These are phyloP conservation scores for Astreopora myriophthalma DNA, from an alignment of 64 coral and sea anemone species.

Conservation along the genomic window DNA sequence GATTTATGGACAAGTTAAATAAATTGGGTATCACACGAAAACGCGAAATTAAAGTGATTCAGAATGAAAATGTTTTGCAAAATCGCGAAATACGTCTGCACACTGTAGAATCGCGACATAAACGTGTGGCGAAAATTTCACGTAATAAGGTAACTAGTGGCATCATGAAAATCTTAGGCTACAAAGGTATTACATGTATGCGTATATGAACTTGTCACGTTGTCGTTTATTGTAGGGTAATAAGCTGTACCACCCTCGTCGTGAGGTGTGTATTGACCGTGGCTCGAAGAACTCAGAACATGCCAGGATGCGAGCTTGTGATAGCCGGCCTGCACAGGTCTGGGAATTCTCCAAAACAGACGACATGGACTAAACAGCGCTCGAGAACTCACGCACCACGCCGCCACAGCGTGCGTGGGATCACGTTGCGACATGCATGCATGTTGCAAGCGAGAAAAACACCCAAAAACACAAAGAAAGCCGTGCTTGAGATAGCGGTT, in stretches of 20 bases:
- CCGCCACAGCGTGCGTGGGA: background rate
- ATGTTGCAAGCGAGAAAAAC: no score
- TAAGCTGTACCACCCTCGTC: slow-evolving; percentile 58
- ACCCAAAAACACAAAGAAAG: no score
- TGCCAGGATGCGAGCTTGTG: slow-evolving; percentile 35
- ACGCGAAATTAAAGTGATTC: no score
- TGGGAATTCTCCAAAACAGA: slow-evolving; percentile 96
- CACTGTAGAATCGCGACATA: no score
- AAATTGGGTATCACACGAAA: no score
- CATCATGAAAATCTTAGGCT: background rate
- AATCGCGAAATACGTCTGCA: no score
- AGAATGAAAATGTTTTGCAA: no score
- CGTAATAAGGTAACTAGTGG: no score
- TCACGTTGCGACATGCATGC: no score
- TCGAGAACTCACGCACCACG: background rate
- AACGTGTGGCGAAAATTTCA: no score
- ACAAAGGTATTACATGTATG: background rate
- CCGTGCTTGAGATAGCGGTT: no score
- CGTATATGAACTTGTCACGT: background rate
- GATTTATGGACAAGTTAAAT: no score
- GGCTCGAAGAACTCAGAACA: slow-evolving; percentile 45
- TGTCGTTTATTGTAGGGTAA: slow-evolving; percentile 32
- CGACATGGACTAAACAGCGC: slow-evolving; percentile 62
- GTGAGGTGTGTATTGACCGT: slow-evolving; percentile 81
- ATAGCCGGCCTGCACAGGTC: slow-evolving; percentile 45